Conservation (phyloP, 2,797 vertebrate species). For the Chaetophractus vellerosus region DNA sequence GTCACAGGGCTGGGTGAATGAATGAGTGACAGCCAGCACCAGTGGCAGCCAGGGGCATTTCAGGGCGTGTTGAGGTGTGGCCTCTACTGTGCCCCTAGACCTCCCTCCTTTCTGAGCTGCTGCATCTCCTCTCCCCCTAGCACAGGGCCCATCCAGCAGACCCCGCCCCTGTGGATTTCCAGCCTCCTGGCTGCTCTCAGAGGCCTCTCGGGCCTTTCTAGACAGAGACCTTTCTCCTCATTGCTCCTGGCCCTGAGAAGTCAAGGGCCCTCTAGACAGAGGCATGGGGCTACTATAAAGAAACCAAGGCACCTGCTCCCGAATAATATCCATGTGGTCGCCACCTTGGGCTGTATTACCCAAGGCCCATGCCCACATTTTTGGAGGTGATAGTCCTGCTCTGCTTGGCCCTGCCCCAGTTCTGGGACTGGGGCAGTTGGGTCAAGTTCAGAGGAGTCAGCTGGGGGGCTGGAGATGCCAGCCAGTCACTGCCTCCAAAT, state of each 20-base stretch:
- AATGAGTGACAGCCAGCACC: not conserved
- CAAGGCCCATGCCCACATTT: not conserved
- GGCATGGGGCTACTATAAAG: not conserved
- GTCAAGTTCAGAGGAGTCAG: not conserved
- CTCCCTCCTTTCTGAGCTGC: not conserved
- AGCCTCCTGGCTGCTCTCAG: not conserved
- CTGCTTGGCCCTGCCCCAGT: not conserved
- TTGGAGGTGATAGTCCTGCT: not conserved
- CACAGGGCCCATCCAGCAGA: not conserved
- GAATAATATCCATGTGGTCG: not conserved
- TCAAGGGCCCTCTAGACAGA: too few relatives aligned
- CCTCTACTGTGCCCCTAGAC: not conserved
- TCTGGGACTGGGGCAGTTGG: not conserved
- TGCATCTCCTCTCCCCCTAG: not conserved
- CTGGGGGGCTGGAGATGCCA: not conserved
- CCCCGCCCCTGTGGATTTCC: not conserved
- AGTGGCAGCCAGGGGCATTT: not conserved
- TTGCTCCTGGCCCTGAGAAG: not conserved
- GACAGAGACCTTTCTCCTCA: too few relatives aligned
- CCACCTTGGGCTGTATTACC: too few relatives aligned
- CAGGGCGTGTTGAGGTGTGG: not conserved
- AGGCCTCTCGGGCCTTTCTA: not conserved
- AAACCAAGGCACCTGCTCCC: not conserved
- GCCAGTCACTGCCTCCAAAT: not conserved
- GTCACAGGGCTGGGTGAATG: not conserved